Evolutionary conservation across 2,888 invertebrate species (phyloP).

Genomic region (Tetragonula carbonaria): DNA sequence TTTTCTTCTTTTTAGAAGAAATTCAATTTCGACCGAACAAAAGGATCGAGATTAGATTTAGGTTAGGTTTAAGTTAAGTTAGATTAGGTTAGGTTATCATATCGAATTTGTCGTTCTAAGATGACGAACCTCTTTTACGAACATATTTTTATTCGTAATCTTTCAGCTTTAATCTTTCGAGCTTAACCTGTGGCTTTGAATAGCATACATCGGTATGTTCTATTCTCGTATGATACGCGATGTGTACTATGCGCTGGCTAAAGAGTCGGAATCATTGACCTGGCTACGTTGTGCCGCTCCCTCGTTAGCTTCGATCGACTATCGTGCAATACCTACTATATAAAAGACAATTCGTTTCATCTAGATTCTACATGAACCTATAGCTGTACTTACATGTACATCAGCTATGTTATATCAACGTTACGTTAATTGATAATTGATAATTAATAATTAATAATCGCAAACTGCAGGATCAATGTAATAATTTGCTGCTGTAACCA

Average conservation of each 20-base stretch:
- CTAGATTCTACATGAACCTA: neutral
- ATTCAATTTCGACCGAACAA: too few species aligned
- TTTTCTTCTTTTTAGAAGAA: too few species aligned
- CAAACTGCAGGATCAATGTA: neutral
- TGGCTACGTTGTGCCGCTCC: conserved; percentile 8
- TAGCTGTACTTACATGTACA: neutral
- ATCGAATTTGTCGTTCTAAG: too few species aligned
- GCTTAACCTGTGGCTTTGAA: neutral
- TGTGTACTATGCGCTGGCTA: conserved; percentile 5
- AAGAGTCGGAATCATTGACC: conserved; percentile 18
- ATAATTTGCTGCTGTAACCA: conserved; percentile 1
- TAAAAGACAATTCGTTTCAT: conserved; percentile 10
- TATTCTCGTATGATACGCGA: neutral
- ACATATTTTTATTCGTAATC: neutral
- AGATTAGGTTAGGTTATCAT: too few species aligned
- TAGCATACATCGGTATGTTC: neutral
- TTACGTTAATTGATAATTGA: conserved; percentile 25
- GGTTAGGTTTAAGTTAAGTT: too few species aligned
- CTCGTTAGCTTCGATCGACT: conserved; percentile 21
- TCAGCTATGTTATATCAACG: neutral
- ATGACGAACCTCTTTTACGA: neutral
- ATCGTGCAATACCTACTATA: conserved; percentile 19
- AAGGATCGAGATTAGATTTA: too few species aligned
- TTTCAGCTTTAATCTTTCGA: neutral
- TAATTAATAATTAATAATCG: neutral